Conservation (phyloP, 2,888 invertebrate genomes). For the Drosophila vallismaia region DNA sequence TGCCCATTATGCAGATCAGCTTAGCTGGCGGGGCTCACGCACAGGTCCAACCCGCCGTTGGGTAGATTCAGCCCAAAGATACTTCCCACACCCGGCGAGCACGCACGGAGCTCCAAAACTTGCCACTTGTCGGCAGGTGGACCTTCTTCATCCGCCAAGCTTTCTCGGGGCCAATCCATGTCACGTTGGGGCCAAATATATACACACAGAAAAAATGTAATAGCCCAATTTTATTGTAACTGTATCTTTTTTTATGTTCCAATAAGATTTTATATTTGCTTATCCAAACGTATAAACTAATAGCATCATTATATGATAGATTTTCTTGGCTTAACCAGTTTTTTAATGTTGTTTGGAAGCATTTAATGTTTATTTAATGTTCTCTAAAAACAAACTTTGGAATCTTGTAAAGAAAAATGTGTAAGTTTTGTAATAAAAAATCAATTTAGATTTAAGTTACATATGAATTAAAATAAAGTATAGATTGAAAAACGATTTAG, state of each 20-base stretch:
- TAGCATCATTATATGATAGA: neutral
- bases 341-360: neutral
- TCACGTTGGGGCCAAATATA: constrained; percentile 62
- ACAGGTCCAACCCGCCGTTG: constrained; percentile 20
- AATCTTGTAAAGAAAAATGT: too few relatives aligned
- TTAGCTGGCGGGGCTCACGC: constrained; percentile 32
- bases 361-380: neutral
- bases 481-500: too few relatives aligned
- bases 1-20: constrained; percentile 65
- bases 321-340: neutral
- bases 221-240: neutral
- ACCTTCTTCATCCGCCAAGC: constrained; percentile 32
- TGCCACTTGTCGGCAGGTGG: constrained; percentile 65
- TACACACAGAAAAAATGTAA: constrained; percentile 26
- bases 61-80: neutral
- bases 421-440: too few relatives aligned
- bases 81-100: constrained; percentile 12
- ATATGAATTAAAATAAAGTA: neutral
- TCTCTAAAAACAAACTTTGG: neutral
- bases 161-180: constrained; percentile 68
- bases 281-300: neutral
- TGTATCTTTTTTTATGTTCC: neutral
- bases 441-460: too few relatives aligned
- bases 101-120: constrained; percentile 35
- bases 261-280: neutral